Conservation (phyloP, 1,140 invertebrate genomes). For the Temnothorax nylanderi region DNA sequence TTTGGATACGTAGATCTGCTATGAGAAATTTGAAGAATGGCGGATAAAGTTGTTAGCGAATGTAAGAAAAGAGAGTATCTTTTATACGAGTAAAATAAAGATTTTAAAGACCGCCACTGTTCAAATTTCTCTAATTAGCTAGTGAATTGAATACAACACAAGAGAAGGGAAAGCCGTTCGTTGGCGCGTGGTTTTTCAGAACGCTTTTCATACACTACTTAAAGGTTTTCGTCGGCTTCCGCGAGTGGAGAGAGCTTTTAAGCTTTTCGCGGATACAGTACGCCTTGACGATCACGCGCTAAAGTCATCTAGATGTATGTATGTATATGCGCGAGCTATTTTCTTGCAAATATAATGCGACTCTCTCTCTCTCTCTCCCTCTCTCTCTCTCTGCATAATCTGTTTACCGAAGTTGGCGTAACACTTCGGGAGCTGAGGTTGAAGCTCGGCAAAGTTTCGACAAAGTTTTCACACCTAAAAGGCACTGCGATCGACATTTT, state of each 20-base stretch:
- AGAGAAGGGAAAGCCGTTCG: slow-evolving; percentile 39
- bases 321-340: not conserved
- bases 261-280: not conserved
- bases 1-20: not conserved
- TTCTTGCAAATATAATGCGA: not conserved
- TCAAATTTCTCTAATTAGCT: slow-evolving; percentile 55
- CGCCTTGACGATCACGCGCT: slow-evolving; percentile 27
- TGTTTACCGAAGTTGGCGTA: slow-evolving; percentile 63
- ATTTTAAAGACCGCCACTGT: slow-evolving; percentile 13
- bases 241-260: slow-evolving; percentile 3
- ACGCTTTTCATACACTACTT: not conserved
- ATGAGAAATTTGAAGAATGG: slow-evolving; percentile 38
- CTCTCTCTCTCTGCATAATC: slow-evolving; percentile 17
- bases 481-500: slow-evolving; percentile 65
- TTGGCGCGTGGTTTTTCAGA: slow-evolving; percentile 20
- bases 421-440: slow-evolving; percentile 53
- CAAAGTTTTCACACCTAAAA: slow-evolving; percentile 61
- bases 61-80: not conserved
- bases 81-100: not conserved
- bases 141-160: slow-evolving; percentile 12
- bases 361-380: not conserved
- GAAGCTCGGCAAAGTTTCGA: slow-evolving; percentile 42
- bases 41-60: not conserved
- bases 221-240: not conserved
- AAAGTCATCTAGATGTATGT: not conserved